Base-by-base conservation (phyloP, 2,113 vertebrate genomes). In the Glaucomys volans region DNA sequence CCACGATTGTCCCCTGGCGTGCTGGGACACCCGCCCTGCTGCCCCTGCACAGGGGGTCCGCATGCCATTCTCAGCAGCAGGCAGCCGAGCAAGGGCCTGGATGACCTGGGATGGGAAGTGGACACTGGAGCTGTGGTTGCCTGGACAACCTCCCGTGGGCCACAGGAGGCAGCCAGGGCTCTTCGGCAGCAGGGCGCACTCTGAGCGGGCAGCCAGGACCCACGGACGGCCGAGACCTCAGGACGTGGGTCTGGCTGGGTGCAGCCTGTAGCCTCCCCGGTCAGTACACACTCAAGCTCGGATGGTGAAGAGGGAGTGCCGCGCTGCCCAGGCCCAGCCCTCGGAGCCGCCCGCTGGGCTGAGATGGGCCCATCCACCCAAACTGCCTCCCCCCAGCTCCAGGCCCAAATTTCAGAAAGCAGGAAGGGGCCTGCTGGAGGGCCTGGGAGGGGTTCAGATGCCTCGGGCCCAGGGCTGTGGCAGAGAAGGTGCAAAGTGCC, bases 61-160 rank as follows among this genome's bases (percentile, higher is more conserved):
- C 57, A n/a, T 4, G 24, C 59, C 30, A 0, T 42, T 22, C 20
- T 17, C 9, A 5, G 22, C 35, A 69, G 22, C 37, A 50, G 64
- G 37, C 66, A 47, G 42, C 47, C 30, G 42, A 72, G 5, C 2
- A 8, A 44, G 42, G 14, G 44, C 37, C 28, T n/a, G 30, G 22
- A 4, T 4, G 22, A 52, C 3, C 40, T 2, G 4, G 57, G 30
- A 16, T 40, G 3, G 14, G 5, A 28, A 18, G 26, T 13, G 10
- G 24, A 0, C 0, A 2, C 6, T 16, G 5, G 32, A 28, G 12
- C 11, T 18, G 11, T 0, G 1, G 20, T 14, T n/a, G 47, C n/a
- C 67, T 0, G 1, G 54, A 12, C 14, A 4, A 2, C n/a, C 54
- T 66, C 80, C 30, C 24, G 2, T 4, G 0, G 32, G 30, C 40